phyloP scores from a whole-genome alignment of 2,113 vertebrate species.

The Alexandromys fortis region DNA sequence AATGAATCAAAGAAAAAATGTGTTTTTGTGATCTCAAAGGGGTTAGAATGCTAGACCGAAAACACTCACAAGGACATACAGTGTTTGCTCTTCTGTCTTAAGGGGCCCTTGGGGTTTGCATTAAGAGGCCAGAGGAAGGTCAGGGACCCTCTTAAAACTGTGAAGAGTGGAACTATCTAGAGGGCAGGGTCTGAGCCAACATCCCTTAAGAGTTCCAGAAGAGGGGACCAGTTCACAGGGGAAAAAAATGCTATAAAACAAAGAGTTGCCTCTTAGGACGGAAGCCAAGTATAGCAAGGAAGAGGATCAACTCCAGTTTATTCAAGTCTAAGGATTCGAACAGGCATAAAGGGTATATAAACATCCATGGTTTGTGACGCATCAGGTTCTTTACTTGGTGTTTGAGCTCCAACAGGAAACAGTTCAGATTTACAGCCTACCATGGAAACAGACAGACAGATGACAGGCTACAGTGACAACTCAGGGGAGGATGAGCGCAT shows the following conservation, averaged over 20 bases:
- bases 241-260: not conserved
- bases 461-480: not conserved
- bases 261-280: not conserved
- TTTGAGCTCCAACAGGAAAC: not conserved
- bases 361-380: not conserved
- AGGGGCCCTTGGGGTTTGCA: conserved; percentile 14
- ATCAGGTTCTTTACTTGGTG: not conserved
- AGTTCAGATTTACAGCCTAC: not conserved
- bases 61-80: conserved; percentile 70
- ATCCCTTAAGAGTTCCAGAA: not conserved
- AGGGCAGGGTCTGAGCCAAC: not conserved
- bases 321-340: not conserved
- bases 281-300: not conserved
- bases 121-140: conserved; percentile 42
- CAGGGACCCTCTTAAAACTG: conserved; percentile 1
- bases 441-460: not conserved
- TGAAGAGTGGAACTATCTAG: conserved; percentile 5
- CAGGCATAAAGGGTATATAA: not conserved
- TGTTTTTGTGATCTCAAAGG: conserved; percentile 68
- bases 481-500: not conserved
- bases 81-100: conserved; percentile 55
- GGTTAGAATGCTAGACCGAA: conserved; percentile 58
- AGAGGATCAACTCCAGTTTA: not conserved
- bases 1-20: conserved; percentile 72
- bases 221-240: not conserved